A percentile compares a stretch with the other conserved stretches of the same genome.
These are phyloP conservation scores for Drosophila ficusphila DNA, from an alignment of 1,140 invertebrate species.

Conservation along the genomic window DNA sequence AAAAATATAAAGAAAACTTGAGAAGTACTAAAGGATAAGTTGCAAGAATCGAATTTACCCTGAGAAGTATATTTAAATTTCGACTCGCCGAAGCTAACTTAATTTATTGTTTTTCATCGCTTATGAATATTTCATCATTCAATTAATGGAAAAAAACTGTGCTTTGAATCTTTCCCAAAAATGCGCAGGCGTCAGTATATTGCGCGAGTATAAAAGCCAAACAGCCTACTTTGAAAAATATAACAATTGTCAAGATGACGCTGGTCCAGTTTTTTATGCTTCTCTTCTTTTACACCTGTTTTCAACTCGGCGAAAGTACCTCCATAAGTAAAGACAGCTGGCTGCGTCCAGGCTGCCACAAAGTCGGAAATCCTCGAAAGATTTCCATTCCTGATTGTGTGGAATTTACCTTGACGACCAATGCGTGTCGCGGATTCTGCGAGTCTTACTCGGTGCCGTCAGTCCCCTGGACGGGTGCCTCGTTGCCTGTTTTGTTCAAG, in stretches of 20 bases:
- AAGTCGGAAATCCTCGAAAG: constrained; percentile 89
- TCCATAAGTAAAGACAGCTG: constrained; percentile 84
- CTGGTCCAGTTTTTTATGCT: constrained; percentile 28
- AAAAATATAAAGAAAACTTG: no score
- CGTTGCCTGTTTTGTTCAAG: constrained; percentile 85
- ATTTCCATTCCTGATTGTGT: constrained; percentile 93
- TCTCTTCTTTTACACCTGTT: constrained; percentile 21
- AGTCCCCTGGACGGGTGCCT: constrained; percentile 86
- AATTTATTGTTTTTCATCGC: no score
- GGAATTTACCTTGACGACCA: constrained; percentile 92
- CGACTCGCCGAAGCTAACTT: no score
- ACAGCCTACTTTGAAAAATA: no score
- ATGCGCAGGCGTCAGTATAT: constrained; percentile 18
- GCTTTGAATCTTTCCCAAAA: no score
- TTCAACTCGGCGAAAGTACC: constrained; percentile 26
- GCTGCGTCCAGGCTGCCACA: constrained; percentile 87
- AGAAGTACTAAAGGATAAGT: no score
- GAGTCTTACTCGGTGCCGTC: constrained; percentile 91
- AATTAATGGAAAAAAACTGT: no score
- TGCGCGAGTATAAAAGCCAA: constrained; percentile 1
- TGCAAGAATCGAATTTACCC: no score
- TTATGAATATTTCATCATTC: no score
- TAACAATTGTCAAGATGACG: constrained; percentile 52
- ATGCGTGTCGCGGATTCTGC: constrained; percentile 94
- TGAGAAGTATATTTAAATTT: no score